Conservation (phyloP, 1,140 invertebrate species). For the Camponotus floridanus region DNA sequence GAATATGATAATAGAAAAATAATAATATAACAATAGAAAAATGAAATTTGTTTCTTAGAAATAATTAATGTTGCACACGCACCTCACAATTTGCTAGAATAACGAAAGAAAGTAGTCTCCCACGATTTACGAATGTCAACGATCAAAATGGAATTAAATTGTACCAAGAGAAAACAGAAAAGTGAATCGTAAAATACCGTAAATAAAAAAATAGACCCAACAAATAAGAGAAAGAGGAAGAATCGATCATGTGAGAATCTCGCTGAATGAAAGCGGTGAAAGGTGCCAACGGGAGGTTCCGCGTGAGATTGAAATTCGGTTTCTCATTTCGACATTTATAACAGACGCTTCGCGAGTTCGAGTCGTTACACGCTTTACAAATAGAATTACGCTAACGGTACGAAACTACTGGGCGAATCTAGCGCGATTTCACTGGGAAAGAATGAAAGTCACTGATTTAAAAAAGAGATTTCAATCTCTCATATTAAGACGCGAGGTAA, state of each 20-base stretch:
- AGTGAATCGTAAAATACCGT: constrained; percentile 32
- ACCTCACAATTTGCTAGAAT: constrained; percentile 8
- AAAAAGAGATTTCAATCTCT: neutral
- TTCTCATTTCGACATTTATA: constrained; percentile 37
- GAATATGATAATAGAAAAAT: too few species aligned
- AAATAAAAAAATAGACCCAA: neutral
- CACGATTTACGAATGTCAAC: neutral
- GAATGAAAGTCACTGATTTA: neutral
- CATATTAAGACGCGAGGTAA: too few species aligned
- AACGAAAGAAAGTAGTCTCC: neutral
- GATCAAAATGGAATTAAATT: constrained; percentile 27
- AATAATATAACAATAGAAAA: neutral
- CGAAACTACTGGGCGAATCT: neutral
- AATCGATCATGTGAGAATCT: constrained; percentile 52
- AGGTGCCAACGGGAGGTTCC: constrained; percentile 1
- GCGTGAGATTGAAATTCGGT: constrained; percentile 32
- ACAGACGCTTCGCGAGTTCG: neutral
- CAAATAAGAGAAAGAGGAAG: neutral
- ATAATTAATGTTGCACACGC: neutral
- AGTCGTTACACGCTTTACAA: constrained; percentile 6
- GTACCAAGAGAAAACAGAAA: constrained; percentile 21
- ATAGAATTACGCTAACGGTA: constrained; percentile 19
- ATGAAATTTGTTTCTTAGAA: neutral
- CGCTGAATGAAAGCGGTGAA: constrained; percentile 52
- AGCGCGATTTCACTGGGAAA: neutral